Conservation (phyloP, 2,888 invertebrate species). For the Doris montereyensis region DNA sequence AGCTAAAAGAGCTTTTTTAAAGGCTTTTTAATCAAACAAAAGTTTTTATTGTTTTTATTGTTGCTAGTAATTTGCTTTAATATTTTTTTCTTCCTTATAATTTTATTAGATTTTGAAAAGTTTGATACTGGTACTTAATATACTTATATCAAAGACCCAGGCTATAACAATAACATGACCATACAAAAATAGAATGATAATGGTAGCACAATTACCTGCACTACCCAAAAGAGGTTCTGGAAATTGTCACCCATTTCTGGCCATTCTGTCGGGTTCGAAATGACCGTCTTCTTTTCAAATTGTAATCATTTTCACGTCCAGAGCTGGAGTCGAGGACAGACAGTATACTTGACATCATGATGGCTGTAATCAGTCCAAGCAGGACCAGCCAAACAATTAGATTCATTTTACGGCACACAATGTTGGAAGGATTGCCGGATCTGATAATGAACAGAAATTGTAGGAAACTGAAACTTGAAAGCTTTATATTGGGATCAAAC, state of each 20-base stretch:
- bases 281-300: not conserved
- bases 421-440: no score
- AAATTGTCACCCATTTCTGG: constrained; percentile 20
- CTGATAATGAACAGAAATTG: no score
- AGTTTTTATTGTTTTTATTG: no score
- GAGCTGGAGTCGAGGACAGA: not conserved
- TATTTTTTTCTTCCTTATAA: no score
- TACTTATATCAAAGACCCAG: not conserved
- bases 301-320: not conserved
- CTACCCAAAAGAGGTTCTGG: constrained; percentile 47
- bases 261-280: constrained; percentile 9
- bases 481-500: no score
- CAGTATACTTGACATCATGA: constrained; percentile 1
- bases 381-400: not conserved
- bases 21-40: no score
- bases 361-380: not conserved
- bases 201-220: constrained; percentile 40
- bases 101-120: no score
- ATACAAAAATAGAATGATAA: not conserved
- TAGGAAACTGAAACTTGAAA: no score
- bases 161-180: not conserved
- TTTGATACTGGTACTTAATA: not conserved
- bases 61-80: no score
- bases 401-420: no score
- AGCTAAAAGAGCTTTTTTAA: no score